A percentile compares a stretch with the other conserved stretches of the same genome.
Conservation (phyloP, 2,888 invertebrate genomes). For the Diploptera punctata region DNA sequence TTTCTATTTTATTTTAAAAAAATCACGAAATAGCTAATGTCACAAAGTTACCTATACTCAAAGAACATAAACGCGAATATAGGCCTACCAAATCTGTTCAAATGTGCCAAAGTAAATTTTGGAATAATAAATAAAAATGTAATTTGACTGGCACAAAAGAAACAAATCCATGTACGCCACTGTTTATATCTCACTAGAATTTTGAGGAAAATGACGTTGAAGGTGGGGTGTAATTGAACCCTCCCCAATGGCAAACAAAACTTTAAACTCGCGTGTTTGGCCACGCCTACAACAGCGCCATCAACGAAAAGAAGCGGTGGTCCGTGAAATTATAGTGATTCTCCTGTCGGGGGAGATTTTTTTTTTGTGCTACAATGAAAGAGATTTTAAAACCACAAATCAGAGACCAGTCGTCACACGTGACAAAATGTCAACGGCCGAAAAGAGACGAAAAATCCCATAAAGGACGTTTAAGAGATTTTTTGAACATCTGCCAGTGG, state of each 20-base stretch:
- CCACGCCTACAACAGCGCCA: constrained; percentile 28
- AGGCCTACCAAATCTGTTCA: too few relatives aligned
- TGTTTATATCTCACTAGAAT: too few relatives aligned
- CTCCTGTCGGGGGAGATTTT: background rate
- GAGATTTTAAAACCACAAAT: constrained; percentile 42
- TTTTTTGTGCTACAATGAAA: constrained; percentile 12
- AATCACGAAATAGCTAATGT: too few relatives aligned
- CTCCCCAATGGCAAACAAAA: constrained; percentile 23
- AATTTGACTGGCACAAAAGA: too few relatives aligned
- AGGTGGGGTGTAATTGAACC: constrained; percentile 9
- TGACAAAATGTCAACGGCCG: constrained; percentile 35
- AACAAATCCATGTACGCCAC: too few relatives aligned
- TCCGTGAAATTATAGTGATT: constrained; percentile 34
- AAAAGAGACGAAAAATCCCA: background rate
- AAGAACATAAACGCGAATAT: too few relatives aligned
- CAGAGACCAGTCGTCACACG: constrained; percentile 33
- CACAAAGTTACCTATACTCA: too few relatives aligned
- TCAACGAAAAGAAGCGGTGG: constrained; percentile 27
- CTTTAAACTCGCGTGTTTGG: constrained; percentile 25
- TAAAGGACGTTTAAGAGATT: background rate
- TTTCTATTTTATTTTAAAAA: too few relatives aligned
- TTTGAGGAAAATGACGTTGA: too few relatives aligned
- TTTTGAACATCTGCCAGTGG: constrained; percentile 33
- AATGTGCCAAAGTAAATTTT: too few relatives aligned
- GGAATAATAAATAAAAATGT: too few relatives aligned